Evolutionary conservation across 1,140 invertebrate genomes (phyloP), one percentile per base, ranked within the genome.

Genomic region (Lasaia peninsularis): DNA sequence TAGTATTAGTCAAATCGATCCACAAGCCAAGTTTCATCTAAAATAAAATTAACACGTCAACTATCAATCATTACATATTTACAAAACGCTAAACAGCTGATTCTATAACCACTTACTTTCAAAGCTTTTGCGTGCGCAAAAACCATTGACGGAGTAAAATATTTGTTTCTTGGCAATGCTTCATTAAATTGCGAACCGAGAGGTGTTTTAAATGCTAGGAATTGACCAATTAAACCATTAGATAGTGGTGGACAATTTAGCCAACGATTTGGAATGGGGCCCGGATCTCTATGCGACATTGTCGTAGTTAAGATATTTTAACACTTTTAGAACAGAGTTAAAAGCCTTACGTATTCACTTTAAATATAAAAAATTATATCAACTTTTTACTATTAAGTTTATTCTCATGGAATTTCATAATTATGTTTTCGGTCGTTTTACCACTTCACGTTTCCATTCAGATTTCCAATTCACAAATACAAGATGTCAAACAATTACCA

Each of bases 1-100:
- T 92, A 3, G 98, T 99, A 77, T 99, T 98, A 3, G 98, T 99
- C 48, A 99, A 89, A 88, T 99, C 98, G 60, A 99, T 95, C 96
- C 98, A 98, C 12, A 99, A 82, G 0, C 98, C 98, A 50, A 99
- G 87, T 75, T 97, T 97, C 9, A 94, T 77, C 94, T 96, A 70
- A 52, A 90, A 87, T 52, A 12, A 52, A 71, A 37, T 20, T 32
- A 2, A 28, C 37, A 44, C 28, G 31, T 59, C 48, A 59, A 56
- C 10, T 55, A n/a, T n/a, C n/a, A 57, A 50, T 24, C 16, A 33
- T 35, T 50, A 16, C 58, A 4, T 16, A 53, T 51, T 37, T 37
- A 51, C 50, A 56, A 31, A 59, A 62, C 52, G 48, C 48, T 48
- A 35, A 37, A 60, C 34, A 55, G 52, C 52, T 55, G 52, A 55